Conservation (phyloP, 2,888 invertebrate species). For the Drosophila longiperda region DNA sequence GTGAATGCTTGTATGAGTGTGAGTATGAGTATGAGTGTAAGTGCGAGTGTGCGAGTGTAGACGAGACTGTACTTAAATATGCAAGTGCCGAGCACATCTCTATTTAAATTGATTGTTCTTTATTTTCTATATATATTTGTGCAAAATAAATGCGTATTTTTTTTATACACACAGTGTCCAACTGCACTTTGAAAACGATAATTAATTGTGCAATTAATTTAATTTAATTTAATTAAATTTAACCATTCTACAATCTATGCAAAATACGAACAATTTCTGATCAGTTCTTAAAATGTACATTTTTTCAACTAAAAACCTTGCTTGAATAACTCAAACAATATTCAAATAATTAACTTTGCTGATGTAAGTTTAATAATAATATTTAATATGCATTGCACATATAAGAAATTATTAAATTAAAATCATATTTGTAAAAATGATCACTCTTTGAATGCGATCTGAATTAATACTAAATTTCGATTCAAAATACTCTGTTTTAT, state of each 20-base stretch:
- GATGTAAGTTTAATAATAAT: background rate
- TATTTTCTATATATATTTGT: slow-evolving; percentile 33
- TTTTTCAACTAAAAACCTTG: background rate
- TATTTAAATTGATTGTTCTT: slow-evolving; percentile 72
- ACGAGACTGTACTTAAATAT: slow-evolving; percentile 71
- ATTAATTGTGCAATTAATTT: background rate
- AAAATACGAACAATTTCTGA: background rate
- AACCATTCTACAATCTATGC: background rate
- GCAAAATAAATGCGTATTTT: slow-evolving; percentile 2
- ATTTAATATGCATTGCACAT: background rate
- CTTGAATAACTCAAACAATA: background rate
- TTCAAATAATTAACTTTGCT: background rate
- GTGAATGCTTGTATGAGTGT: slow-evolving; percentile 4
- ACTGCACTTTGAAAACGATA: background rate
- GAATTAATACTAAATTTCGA: background rate
- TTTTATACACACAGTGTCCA: slow-evolving; percentile 43
- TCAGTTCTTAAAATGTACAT: background rate
- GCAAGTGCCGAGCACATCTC: slow-evolving; percentile 60
- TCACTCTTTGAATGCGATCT: background rate
- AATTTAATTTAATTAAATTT: background rate
- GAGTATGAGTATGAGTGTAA: slow-evolving; percentile 2
- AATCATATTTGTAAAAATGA: background rate
- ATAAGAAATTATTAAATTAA: background rate
- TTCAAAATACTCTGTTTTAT: background rate
- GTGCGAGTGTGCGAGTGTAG: slow-evolving; percentile 26